Evolutionary conservation across 2,797 vertebrate species (phyloP).

Genomic region (Nannoperca obscura): DNA sequence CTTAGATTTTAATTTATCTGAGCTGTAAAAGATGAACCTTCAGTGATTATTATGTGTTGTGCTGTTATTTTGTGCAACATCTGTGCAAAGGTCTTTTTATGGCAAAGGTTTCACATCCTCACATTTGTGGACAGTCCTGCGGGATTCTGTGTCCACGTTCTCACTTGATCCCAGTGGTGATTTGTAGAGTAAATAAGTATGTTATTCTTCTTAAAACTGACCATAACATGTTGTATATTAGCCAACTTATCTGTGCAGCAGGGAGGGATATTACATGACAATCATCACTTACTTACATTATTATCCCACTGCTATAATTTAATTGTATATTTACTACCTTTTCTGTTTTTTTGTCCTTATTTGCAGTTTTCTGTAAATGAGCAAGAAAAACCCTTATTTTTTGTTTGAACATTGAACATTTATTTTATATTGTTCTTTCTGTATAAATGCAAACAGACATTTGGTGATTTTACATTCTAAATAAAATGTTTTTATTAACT

Average conservation of each 20-base stretch:
- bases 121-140: conserved; percentile 30
- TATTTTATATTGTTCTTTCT: not conserved
- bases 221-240: conserved; percentile 47
- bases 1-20: not conserved
- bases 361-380: not conserved
- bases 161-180: conserved; percentile 46
- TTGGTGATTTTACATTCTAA: not conserved
- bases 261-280: not conserved
- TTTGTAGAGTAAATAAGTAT: conserved; percentile 51
- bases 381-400: not conserved
- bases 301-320: not conserved
- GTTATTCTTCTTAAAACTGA: conserved; percentile 47
- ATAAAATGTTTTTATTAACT: not conserved
- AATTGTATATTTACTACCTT: not conserved
- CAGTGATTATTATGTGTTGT: not conserved
- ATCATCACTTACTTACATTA: not conserved
- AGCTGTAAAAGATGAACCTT: conserved; percentile 9
- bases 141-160: conserved; percentile 41
- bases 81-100: conserved; percentile 37
- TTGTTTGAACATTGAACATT: not conserved
- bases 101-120: conserved; percentile 34
- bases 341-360: no score
- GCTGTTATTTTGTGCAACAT: conserved; percentile 22
- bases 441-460: not conserved
- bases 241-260: conserved; percentile 18